A percentile compares a stretch with the other conserved stretches of the same genome.
Evolutionary conservation across 2,888 invertebrate genomes (phyloP).

Genomic region (Endotricha flammealis): DNA sequence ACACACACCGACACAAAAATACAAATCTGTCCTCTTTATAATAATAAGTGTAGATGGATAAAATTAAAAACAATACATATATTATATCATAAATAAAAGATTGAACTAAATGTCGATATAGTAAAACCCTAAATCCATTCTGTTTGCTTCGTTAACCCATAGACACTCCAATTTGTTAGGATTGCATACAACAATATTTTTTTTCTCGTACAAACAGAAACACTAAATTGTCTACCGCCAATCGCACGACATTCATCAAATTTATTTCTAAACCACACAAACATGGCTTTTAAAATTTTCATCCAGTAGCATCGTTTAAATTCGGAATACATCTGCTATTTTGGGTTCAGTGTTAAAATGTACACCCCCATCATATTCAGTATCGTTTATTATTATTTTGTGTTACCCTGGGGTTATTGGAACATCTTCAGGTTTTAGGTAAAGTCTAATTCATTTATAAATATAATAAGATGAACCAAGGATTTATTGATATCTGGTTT

Average conservation of each 20-base stretch:
- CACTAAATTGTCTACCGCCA: not conserved
- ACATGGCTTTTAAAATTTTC: constrained; percentile 18
- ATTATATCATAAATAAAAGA: no score
- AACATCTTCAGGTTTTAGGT: constrained; percentile 1
- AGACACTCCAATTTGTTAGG: not conserved
- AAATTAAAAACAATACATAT: no score
- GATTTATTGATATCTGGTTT: no score
- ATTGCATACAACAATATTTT: not conserved
- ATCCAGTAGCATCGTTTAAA: constrained; percentile 23
- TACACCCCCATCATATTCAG: no score
- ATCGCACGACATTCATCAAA: constrained; percentile 12
- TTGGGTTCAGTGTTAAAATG: constrained; percentile 21
- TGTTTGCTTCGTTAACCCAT: not conserved
- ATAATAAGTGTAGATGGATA: no score
- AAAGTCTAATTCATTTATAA: no score
- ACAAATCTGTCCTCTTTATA: no score
- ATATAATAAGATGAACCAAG: no score
- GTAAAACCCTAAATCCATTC: not conserved
- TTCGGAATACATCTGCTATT: constrained; percentile 26
- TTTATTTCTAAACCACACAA: constrained; percentile 17
- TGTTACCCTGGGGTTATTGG: constrained; percentile 14
- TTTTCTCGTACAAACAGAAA: not conserved
- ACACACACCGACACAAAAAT: no score
- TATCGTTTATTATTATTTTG: constrained; percentile 12
- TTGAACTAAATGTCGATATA: no score